Conservation (phyloP, 2,888 invertebrate species). For the Sinopyrophorus schimmeli region DNA sequence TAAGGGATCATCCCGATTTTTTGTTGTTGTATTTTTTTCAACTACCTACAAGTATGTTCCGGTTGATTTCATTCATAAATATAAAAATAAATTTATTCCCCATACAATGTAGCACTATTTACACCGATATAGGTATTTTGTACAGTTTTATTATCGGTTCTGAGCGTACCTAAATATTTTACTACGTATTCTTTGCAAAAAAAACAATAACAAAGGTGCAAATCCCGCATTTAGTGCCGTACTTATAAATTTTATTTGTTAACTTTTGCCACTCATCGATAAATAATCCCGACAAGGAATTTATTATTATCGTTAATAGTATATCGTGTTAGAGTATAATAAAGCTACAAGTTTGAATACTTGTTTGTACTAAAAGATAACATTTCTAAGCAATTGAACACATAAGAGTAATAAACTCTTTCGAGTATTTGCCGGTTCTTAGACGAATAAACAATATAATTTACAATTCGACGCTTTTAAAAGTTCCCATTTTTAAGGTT, state of each 20-base stretch:
- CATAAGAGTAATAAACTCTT: conserved; percentile 19
- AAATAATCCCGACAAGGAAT: neutral
- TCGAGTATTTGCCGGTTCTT: conserved; percentile 8
- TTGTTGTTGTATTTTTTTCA: conserved; percentile 25
- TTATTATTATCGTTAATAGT: conserved; percentile 6
- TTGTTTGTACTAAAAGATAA: conserved; percentile 16
- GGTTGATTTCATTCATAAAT: conserved; percentile 25
- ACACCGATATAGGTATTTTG: conserved; percentile 19
- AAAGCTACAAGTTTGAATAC: conserved; percentile 17
- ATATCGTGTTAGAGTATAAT: conserved; percentile 13
- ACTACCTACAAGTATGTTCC: conserved; percentile 23
- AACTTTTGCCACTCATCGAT: conserved; percentile 2
- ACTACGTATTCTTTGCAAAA: conserved; percentile 1
- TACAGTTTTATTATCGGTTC: conserved; percentile 14
- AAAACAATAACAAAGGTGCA: neutral
- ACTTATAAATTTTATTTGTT: conserved; percentile 1
- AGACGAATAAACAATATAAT: conserved; percentile 22
- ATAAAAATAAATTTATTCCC: conserved; percentile 33
- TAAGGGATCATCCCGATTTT: conserved; percentile 41
- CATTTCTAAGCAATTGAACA: conserved; percentile 33
- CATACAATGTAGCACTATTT: conserved; percentile 31
- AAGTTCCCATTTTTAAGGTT: conserved; percentile 13
- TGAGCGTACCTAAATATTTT: conserved; percentile 1
- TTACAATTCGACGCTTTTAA: conserved; percentile 22
- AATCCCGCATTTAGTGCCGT: conserved; percentile 1